Evolutionary conservation across 1,140 invertebrate species (phyloP).

Genomic region (Procambarus virginalis): DNA sequence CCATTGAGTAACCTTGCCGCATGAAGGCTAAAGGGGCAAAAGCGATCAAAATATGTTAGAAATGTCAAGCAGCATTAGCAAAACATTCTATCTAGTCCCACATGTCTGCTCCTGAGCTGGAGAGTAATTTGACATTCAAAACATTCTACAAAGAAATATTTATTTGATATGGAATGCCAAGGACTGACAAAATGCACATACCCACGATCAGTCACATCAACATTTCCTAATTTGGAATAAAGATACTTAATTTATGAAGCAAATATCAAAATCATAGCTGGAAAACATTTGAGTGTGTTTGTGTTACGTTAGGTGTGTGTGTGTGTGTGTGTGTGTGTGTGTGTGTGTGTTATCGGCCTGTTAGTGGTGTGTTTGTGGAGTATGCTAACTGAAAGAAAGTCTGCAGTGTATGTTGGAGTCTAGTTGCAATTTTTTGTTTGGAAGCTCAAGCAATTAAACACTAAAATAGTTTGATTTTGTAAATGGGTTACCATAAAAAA

Average conservation of each 20-base stretch:
- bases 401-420: too few relatives aligned
- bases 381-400: too few relatives aligned
- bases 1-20: constrained; percentile 21
- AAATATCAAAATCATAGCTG: too few relatives aligned
- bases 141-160: background rate
- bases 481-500: too few relatives aligned
- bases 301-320: too few relatives aligned
- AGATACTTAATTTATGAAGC: background rate
- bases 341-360: too few relatives aligned
- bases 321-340: too few relatives aligned
- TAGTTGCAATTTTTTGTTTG: too few relatives aligned
- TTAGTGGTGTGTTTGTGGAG: too few relatives aligned
- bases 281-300: too few relatives aligned
- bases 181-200: background rate
- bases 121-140: background rate
- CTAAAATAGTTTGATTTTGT: too few relatives aligned
- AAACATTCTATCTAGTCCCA: background rate
- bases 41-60: constrained; percentile 6
- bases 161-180: background rate
- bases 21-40: constrained; percentile 30
- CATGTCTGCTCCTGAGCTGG: background rate
- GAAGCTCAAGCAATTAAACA: too few relatives aligned
- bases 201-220: background rate
- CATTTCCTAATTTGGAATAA: background rate
- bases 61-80: background rate